phyloP scores from a whole-genome alignment of 2,113 vertebrate genomes.

The Brachypodius melanocephalos region DNA sequence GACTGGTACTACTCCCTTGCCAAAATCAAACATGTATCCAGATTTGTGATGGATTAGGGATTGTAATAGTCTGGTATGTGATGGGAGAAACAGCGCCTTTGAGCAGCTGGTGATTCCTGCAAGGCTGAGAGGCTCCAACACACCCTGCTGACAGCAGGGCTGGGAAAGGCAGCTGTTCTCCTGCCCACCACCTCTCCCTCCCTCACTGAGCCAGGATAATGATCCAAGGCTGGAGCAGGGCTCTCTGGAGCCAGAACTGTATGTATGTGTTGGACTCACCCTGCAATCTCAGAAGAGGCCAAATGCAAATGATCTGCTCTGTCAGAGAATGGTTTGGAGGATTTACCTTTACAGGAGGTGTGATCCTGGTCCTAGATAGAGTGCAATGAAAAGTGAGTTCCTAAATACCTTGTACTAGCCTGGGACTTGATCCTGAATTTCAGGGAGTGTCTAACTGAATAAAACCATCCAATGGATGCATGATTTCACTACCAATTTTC shows the following conservation, averaged over 20 bases:
- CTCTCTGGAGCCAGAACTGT: background rate
- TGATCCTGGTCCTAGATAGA: background rate
- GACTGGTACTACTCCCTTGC: background rate
- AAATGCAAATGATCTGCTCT: background rate
- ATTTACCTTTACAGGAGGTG: background rate
- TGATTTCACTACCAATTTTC: background rate
- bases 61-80: rapidly evolving
- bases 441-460: background rate
- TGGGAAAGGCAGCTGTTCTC: background rate
- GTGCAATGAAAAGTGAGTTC: background rate
- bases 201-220: background rate
- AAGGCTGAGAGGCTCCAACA: background rate
- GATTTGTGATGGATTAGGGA: background rate
- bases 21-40: background rate
- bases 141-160: background rate
- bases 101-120: background rate
- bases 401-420: background rate
- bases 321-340: background rate
- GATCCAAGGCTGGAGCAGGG: background rate
- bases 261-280: too few relatives aligned
- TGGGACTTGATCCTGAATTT: background rate
- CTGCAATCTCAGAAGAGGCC: background rate
- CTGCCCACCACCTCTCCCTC: background rate
- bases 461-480: background rate
- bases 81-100: background rate